Percentiles rank a stretch among this genome's conserved stretches.
Evolutionary conservation across 2,113 vertebrate genomes (phyloP).

Genomic region (Catagonus wagneri): DNA sequence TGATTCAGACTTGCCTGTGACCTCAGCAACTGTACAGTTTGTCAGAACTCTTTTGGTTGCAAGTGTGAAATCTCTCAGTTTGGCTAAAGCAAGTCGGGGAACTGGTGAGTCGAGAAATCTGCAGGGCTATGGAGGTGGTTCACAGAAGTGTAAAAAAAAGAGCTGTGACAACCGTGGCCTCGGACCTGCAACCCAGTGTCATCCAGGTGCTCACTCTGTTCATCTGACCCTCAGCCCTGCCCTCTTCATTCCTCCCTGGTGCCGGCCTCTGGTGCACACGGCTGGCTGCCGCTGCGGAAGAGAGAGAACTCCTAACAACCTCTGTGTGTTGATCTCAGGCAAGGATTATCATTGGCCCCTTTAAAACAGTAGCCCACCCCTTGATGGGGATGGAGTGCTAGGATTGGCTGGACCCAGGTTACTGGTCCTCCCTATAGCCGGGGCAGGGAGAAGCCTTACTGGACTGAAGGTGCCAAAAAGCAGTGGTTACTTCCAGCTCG

Average conservation of each 20-base stretch:
- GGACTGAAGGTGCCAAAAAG: background rate
- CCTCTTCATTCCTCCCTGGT: background rate
- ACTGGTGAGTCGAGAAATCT: background rate
- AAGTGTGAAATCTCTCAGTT: background rate
- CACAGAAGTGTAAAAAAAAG: background rate
- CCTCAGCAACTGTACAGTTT: background rate
- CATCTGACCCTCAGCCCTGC: background rate
- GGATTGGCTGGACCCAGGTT: background rate
- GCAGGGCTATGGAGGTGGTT: background rate
- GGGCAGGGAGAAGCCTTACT: background rate
- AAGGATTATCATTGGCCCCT: background rate
- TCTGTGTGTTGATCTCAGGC: background rate
- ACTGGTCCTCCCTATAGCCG: background rate
- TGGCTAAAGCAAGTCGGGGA: background rate
- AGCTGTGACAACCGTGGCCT: background rate
- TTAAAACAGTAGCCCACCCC: background rate
- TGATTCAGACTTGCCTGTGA: slow-evolving; percentile 47
- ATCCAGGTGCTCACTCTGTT: background rate
- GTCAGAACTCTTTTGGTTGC: background rate
- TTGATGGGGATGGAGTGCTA: background rate
- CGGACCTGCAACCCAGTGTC: background rate
- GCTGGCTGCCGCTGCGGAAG: background rate
- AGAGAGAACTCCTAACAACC: background rate
- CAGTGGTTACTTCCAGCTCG: background rate
- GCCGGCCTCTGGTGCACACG: background rate